A percentile compares a stretch with the other conserved stretches of the same genome.
phyloP scores from a whole-genome alignment of 2,797 vertebrate genomes.

The Anisognathus igniventris region DNA sequence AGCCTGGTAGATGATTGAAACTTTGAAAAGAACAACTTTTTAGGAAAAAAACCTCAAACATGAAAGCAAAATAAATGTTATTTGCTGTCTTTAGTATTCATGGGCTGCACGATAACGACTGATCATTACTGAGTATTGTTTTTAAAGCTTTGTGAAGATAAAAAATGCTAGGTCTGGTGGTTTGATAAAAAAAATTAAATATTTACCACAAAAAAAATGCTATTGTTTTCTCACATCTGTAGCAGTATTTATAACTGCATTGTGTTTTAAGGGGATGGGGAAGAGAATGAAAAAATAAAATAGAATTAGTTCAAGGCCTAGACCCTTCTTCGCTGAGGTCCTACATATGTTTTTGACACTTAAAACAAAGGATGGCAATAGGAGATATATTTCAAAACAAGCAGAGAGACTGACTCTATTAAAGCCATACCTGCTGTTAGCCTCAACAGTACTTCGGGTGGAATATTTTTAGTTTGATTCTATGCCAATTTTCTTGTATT shows the following conservation, averaged over 20 bases:
- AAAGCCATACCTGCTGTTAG: neutral
- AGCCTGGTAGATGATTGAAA: neutral
- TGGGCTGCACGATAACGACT: neutral
- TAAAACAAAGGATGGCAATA: neutral
- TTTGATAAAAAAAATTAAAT: neutral
- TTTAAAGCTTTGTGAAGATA: constrained; percentile 3
- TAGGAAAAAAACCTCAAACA: neutral
- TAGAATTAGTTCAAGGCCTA: neutral
- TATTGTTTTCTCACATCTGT: constrained; percentile 26
- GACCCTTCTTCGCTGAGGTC: neutral
- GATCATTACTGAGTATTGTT: constrained; percentile 30
- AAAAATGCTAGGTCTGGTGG: neutral
- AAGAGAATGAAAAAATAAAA: neutral
- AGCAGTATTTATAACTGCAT: neutral
- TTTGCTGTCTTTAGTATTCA: neutral
- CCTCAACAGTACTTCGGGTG: neutral
- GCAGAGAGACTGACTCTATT: neutral
- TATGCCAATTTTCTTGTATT: neutral
- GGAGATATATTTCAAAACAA: neutral
- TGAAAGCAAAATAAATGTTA: neutral
- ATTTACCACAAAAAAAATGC: neutral
- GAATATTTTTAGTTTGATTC: neutral
- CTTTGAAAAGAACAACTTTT: neutral
- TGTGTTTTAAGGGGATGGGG: rapidly evolving
- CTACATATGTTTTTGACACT: neutral